A percentile compares a stretch with the other conserved stretches of the same genome.
phyloP scores from a whole-genome alignment of 1,140 invertebrate species.

The Luehdorfia chinensis region DNA sequence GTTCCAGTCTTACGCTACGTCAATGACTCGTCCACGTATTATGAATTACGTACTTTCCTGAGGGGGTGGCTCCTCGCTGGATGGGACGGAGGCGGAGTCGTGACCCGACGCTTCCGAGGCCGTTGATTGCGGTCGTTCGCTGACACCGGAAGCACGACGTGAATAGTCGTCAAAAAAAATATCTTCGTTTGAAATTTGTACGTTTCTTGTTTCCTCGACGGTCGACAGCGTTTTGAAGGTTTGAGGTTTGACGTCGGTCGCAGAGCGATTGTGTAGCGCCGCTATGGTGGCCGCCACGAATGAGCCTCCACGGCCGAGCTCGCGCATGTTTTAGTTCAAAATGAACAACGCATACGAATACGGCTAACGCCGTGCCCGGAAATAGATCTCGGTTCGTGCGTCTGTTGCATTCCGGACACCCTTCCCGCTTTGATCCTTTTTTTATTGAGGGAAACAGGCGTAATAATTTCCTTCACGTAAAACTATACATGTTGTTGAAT shows the following conservation, averaged over 20 bases:
- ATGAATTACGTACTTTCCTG: constrained; percentile 70
- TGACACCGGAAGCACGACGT: constrained; percentile 46
- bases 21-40: constrained; percentile 58
- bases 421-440: constrained; percentile 49
- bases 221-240: constrained; percentile 41
- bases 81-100: constrained; percentile 69
- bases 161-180: constrained; percentile 30
- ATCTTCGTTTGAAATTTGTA: constrained; percentile 35
- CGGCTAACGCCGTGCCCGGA: constrained; percentile 60
- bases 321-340: constrained; percentile 69
- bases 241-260: constrained; percentile 43
- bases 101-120: constrained; percentile 65
- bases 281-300: constrained; percentile 73
- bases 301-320: constrained; percentile 71
- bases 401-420: constrained; percentile 55
- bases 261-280: constrained; percentile 61
- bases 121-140: constrained; percentile 64
- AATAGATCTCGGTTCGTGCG: constrained; percentile 64
- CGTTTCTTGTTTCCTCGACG: constrained; percentile 39
- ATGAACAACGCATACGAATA: constrained; percentile 64
- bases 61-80: constrained; percentile 69
- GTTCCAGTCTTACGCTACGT: constrained; percentile 67
- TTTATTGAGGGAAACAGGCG: constrained; percentile 38
- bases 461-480: constrained; percentile 27
- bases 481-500: constrained; percentile 31